These are phyloP conservation scores for Eurypyga helias DNA, from an alignment of 2,113 vertebrate genomes.

Conservation along the genomic window DNA sequence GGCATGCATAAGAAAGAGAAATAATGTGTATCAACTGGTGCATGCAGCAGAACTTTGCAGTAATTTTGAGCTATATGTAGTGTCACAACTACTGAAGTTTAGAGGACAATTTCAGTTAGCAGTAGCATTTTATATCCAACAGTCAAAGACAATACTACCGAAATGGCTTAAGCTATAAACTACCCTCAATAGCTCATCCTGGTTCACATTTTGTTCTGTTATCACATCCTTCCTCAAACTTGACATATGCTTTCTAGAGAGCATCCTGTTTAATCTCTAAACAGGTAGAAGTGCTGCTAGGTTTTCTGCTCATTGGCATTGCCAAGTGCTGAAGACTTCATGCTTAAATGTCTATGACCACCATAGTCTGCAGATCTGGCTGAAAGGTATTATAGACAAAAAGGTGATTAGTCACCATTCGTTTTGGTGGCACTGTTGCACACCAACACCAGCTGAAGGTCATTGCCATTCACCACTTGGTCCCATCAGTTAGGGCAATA, in stretches of 20 bases:
- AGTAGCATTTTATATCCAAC: not conserved
- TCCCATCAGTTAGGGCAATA: not conserved
- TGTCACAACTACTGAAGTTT: not conserved
- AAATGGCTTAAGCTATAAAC: not conserved
- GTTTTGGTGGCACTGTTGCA: not conserved
- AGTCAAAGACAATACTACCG: not conserved
- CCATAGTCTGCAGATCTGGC: not conserved
- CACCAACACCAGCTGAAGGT: not conserved
- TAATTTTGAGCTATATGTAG: not conserved
- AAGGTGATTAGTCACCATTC: not conserved
- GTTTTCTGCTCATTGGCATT: not conserved
- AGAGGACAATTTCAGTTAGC: not conserved
- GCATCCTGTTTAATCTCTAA: rapidly evolving
- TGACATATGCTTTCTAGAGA: not conserved
- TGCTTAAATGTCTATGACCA: not conserved
- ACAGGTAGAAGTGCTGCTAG: rapidly evolving
- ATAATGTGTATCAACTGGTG: not conserved
- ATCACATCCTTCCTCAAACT: not conserved
- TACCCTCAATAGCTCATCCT: not conserved
- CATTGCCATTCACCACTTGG: not conserved
- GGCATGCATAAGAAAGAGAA: not conserved
- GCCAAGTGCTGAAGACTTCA: not conserved
- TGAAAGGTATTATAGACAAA: not conserved
- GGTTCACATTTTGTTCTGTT: not conserved
- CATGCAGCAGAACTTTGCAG: not conserved